Percentiles rank a stretch among this genome's conserved stretches.
Conservation (phyloP, 2,888 invertebrate genomes). For the Ophonus ardosiacus region DNA sequence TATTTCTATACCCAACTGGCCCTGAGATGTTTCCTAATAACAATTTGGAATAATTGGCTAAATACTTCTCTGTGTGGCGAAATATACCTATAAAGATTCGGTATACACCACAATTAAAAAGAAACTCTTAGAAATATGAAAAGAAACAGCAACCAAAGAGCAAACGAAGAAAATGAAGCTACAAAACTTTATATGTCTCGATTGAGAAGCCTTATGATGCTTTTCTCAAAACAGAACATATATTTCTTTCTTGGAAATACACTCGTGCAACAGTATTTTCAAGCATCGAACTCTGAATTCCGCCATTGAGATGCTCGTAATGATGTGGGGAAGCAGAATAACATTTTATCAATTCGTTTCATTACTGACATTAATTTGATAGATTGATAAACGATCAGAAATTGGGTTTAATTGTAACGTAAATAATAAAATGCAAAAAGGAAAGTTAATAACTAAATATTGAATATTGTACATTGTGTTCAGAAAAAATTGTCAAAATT, state of each 20-base stretch:
- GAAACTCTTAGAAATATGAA: background rate
- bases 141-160: background rate
- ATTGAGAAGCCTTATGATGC: background rate
- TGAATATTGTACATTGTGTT: too few species aligned
- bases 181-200: background rate
- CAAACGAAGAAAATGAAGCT: background rate
- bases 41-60: background rate
- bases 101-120: background rate
- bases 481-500: too few species aligned
- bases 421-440: too few species aligned
- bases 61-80: background rate
- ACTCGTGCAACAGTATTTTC: background rate
- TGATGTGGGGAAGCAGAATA: background rate
- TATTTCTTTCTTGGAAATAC: background rate
- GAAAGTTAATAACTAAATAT: too few species aligned
- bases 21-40: background rate
- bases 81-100: background rate
- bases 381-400: background rate
- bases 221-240: background rate
- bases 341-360: background rate
- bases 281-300: background rate
- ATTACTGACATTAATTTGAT: background rate
- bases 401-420: background rate
- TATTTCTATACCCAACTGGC: background rate
- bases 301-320: background rate